Conservation (phyloP, 2,113 vertebrate genomes). For the Chamaetylas fuelleborni region DNA sequence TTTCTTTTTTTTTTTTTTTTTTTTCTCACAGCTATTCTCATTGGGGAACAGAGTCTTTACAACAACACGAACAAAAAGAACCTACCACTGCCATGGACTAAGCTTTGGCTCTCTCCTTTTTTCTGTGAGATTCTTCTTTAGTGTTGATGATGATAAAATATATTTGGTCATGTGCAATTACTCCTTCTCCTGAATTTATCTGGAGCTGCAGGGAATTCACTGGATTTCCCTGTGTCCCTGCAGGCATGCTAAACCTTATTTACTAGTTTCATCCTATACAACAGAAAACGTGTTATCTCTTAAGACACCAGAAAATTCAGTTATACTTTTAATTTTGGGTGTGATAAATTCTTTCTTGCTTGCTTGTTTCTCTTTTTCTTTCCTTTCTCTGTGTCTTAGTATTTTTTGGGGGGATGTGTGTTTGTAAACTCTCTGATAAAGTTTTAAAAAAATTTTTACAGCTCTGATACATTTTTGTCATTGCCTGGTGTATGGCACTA, state of each 20-base stretch:
- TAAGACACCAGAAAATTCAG: neutral
- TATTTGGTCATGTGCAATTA: neutral
- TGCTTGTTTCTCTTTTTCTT: neutral
- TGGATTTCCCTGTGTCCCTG: neutral
- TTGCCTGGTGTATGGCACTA: neutral
- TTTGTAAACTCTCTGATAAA: neutral
- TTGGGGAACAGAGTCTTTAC: neutral
- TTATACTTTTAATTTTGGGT: neutral
- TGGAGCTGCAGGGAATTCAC: neutral
- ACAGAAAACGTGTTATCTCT: conserved; percentile 4
- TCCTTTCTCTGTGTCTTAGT: neutral
- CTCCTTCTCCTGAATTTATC: neutral
- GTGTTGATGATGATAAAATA: neutral
- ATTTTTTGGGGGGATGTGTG: neutral
- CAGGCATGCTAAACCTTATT: neutral
- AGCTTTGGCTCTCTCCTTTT: neutral
- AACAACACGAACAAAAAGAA: neutral
- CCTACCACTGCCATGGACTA: neutral
- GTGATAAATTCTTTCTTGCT: neutral
- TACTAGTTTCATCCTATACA: neutral
- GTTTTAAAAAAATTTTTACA: neutral
- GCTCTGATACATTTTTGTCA: neutral
- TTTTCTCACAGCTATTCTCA: no score
- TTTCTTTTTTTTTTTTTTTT: no score
- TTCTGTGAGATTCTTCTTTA: neutral